These are phyloP conservation scores for Rhadina sibilatrix DNA, from an alignment of 2,113 vertebrate species.

Conservation along the genomic window DNA sequence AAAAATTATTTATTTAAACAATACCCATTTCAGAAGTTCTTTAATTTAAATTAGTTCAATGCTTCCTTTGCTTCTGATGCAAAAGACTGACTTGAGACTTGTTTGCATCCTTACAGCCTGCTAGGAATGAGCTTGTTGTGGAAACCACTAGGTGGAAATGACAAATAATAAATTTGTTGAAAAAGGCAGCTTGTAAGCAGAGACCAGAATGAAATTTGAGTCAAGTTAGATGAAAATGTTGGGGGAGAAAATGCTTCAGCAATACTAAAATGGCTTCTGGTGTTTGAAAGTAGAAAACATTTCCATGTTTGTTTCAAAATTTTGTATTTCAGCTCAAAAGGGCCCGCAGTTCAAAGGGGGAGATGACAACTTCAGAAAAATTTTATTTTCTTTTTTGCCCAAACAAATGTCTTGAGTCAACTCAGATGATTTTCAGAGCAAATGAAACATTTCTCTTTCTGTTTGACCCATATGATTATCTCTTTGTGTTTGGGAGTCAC, in stretches of 20 bases:
- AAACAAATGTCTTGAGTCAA: neutral
- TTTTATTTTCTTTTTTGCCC: neutral
- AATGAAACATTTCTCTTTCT: neutral
- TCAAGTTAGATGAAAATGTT: conserved; percentile 12
- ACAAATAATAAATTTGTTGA: neutral
- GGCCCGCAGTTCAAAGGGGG: neutral
- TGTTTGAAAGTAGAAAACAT: neutral
- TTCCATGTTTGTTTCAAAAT: neutral
- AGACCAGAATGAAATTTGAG: conserved; percentile 8
- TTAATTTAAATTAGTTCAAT: neutral
- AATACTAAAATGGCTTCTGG: neutral
- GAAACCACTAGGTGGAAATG: conserved; percentile 10
- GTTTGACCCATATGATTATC: neutral
- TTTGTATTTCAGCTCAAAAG: neutral
- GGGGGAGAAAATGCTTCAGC: neutral
- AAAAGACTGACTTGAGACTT: neutral
- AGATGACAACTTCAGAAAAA: neutral
- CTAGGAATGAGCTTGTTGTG: neutral
- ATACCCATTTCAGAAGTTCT: neutral
- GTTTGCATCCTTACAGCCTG: neutral
- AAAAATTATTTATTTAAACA: neutral
- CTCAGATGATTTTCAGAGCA: neutral
- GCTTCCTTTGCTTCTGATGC: neutral
- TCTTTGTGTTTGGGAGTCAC: neutral
- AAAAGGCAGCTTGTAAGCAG: neutral